Evolutionary conservation across 2,113 vertebrate genomes (phyloP).

Genomic region (Rostratula benghalensis): DNA sequence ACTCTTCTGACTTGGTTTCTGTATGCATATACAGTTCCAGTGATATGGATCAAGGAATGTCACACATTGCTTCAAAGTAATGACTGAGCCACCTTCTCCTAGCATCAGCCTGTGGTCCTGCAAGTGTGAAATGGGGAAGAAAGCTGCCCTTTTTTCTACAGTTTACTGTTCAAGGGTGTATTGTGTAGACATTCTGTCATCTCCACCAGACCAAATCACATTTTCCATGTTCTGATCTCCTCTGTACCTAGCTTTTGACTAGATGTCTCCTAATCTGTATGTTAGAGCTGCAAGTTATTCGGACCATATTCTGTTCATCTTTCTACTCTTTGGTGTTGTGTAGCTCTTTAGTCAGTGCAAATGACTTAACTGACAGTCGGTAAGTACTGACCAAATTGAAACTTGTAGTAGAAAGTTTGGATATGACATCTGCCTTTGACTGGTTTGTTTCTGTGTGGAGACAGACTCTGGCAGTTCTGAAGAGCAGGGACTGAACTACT

Average conservation of each 20-base stretch:
- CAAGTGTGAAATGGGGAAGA: background rate
- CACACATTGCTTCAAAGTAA: background rate
- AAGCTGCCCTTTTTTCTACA: background rate
- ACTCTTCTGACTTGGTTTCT: background rate
- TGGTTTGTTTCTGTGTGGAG: background rate
- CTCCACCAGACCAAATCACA: background rate
- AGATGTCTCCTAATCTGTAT: background rate
- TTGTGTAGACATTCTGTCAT: background rate
- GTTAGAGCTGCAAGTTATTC: background rate
- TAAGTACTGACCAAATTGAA: background rate
- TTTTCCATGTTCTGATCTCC: background rate
- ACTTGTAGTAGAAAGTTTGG: background rate
- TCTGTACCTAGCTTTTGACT: background rate
- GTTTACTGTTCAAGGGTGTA: background rate
- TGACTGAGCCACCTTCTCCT: background rate
- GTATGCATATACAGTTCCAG: background rate
- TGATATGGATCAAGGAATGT: background rate
- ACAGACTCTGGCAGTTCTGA: background rate
- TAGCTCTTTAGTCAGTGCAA: background rate
- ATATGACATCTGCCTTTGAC: background rate
- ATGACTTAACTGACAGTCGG: rapidly evolving
- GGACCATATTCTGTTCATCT: background rate
- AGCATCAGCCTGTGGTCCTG: background rate
- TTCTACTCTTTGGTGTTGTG: background rate
- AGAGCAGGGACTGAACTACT: background rate